Evolutionary conservation across 2,797 vertebrate species (phyloP), one percentile per base, ranked within the genome.

Genomic region (Diplodus sargus): DNA sequence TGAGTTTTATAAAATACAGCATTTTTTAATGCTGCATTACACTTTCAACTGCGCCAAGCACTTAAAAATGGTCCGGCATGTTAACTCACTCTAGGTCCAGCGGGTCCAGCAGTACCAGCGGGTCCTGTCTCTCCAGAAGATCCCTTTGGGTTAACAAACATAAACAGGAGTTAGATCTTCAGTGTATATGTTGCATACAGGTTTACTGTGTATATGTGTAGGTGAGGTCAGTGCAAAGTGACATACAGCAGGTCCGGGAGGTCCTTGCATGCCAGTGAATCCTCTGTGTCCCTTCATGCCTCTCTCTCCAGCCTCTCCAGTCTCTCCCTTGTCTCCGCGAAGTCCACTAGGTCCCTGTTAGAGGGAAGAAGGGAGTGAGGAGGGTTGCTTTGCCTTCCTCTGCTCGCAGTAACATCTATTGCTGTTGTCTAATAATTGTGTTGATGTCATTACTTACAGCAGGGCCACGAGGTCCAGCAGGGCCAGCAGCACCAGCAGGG

Each of bases 271-370:
- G 91, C 98, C 98, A 0, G 97, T 97, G 95, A 99, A 99, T 89
- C 98, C 98, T 95, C 98, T 95, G 94, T 99, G 98, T 94, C 98
- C 98, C 96, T 99, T 99, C 93, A 99, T 96, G 95, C 98, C 98
- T 97, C 98, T 98, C 91, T 98, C 97, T 81, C 98, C 98, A 87
- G 96, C 96, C 92, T 99, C 98, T 25, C 98, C 98, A 0, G 93
- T 1, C 93, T 99, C 98, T 93, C 98, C 98, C 96, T 98, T 99
- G 96, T 99, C 98, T 95, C 98, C 98, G 91, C 98, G 98, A 79
- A 95, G 73, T 88, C 98, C 98, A 94, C 81, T 18, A 28, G 95
- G 80, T 76, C 98, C 98, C 98, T 99, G 72, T 74, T 39, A 69
- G 15, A 16, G 47, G 4, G 30, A 77, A 72, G 4, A 82, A 57